Conservation (phyloP, 2,797 vertebrate genomes). For the Sphenodon punctatus region DNA sequence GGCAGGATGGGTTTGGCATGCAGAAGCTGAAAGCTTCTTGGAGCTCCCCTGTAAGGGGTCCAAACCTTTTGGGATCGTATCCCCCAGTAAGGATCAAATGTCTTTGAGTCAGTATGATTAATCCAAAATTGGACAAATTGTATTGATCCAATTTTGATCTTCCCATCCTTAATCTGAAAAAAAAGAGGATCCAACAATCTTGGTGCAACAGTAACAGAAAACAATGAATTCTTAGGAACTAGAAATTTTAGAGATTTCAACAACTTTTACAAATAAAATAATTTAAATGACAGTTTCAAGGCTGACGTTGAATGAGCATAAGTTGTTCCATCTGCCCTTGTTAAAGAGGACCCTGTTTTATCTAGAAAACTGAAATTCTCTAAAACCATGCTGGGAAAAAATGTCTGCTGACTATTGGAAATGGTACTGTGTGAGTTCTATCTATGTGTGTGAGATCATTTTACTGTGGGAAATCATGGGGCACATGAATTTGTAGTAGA, state of each 20-base stretch:
- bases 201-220: neutral
- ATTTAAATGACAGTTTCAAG: neutral
- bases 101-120: too few relatives aligned
- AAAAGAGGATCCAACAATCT: neutral
- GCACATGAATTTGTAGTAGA: neutral
- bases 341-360: neutral
- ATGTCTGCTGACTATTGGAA: neutral
- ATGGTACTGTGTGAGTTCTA: neutral
- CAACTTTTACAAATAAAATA: neutral
- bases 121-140: too few relatives aligned
- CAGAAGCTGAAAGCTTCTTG: too few relatives aligned
- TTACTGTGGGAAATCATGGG: neutral
- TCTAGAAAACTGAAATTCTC: neutral
- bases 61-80: too few relatives aligned
- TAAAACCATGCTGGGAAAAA: neutral
- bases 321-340: neutral
- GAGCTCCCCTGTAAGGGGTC: too few relatives aligned
- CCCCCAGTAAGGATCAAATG: too few relatives aligned
- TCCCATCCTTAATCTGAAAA: too few relatives aligned
- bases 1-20: too few relatives aligned
- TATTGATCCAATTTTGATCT: too few relatives aligned
- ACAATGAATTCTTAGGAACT: neutral
- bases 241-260: neutral
- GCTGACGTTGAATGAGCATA: neutral
- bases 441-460: neutral